Conservation (phyloP, 2,113 vertebrate genomes). For the Corythaeola cristata region DNA sequence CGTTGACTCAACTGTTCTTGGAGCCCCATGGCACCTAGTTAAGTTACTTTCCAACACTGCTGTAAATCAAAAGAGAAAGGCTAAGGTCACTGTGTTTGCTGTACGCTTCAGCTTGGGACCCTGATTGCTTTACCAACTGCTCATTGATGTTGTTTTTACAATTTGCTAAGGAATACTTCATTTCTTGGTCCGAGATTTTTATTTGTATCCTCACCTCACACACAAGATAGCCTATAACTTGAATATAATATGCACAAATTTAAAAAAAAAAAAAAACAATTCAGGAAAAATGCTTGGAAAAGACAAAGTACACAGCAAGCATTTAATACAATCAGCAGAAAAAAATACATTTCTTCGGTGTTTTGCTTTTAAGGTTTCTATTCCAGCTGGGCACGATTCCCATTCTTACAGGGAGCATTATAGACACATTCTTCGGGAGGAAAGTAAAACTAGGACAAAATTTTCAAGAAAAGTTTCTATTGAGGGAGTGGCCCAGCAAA, state of each 20-base stretch:
- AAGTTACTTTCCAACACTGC: conserved; percentile 64
- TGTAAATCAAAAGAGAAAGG: conserved; percentile 75
- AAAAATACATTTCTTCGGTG: neutral
- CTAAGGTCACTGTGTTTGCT: conserved; percentile 58
- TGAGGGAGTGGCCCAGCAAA: neutral
- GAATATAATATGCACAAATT: neutral
- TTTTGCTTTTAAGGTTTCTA: neutral
- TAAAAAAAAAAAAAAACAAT: neutral
- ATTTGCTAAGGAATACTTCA: conserved; percentile 25
- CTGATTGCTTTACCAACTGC: conserved; percentile 81
- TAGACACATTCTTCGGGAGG: neutral
- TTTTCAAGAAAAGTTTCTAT: neutral
- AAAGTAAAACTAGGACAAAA: neutral
- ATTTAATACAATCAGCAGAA: neutral
- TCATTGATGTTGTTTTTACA: conserved; percentile 67
- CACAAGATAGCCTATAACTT: neutral
- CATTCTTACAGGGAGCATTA: neutral
- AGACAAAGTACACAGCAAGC: neutral
- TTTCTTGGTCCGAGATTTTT: conserved; percentile 3
- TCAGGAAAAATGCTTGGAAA: neutral
- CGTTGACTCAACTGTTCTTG: conserved; percentile 63
- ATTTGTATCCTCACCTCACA: conserved; percentile 26
- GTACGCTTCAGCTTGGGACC: conserved; percentile 36
- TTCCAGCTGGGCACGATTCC: neutral
- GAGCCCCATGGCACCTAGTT: conserved; percentile 59